Evolutionary conservation across 2,888 invertebrate species (phyloP).

Genomic region (Eulithis prunata): DNA sequence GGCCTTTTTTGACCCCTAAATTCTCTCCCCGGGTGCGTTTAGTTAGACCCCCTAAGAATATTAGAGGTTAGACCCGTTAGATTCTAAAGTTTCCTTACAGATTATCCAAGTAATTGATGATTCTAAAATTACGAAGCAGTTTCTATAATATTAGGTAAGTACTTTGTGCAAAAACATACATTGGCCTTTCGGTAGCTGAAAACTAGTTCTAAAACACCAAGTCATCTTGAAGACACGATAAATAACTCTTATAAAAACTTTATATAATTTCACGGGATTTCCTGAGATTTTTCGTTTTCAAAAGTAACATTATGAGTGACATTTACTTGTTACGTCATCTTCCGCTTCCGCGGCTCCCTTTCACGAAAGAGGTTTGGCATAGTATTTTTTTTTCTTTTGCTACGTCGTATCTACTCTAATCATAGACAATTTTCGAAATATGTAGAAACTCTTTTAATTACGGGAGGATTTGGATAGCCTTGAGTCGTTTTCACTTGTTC

Average conservation of each 20-base stretch:
- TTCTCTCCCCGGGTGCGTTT: background rate
- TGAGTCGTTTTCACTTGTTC: too few species aligned
- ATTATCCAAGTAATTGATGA: constrained; percentile 11
- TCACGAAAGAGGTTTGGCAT: background rate
- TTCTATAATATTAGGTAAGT: constrained; percentile 8
- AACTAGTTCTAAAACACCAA: constrained; percentile 43
- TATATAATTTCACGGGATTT: background rate
- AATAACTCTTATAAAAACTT: background rate
- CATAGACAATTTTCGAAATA: too few species aligned
- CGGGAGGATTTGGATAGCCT: too few species aligned
- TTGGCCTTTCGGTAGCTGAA: constrained; percentile 45
- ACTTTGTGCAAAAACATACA: constrained; percentile 38
- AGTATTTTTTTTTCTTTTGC: too few species aligned
- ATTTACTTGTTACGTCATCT: background rate
- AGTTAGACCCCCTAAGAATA: too few species aligned
- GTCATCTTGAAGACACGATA: constrained; percentile 30
- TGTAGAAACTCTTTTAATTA: too few species aligned
- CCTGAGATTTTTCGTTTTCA: background rate
- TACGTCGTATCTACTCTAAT: too few species aligned
- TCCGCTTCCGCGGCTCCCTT: too few species aligned
- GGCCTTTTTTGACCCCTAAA: background rate
- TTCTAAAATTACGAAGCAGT: constrained; percentile 15
- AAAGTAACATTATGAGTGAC: too few species aligned
- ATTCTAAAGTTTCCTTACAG: background rate
- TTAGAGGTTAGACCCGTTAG: too few species aligned